Percentiles rank a stretch among this genome's conserved stretches.
These are phyloP conservation scores for Octonoba sinensis DNA, from an alignment of 2,888 invertebrate species.

Conservation along the genomic window DNA sequence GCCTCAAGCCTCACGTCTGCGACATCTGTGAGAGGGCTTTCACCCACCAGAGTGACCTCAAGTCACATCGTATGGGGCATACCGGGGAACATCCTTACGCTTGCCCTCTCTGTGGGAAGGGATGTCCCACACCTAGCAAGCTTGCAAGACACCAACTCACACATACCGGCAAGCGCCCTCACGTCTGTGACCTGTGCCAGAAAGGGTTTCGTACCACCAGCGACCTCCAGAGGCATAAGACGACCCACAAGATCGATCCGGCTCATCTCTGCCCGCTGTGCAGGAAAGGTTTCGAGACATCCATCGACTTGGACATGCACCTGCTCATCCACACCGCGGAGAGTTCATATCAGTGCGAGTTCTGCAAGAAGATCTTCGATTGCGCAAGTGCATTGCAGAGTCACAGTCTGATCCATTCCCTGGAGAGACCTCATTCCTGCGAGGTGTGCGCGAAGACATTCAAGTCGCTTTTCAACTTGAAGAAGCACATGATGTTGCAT, in stretches of 20 bases:
- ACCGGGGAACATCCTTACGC: conserved; percentile 14
- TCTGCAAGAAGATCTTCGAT: conserved; percentile 8
- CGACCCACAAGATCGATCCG: conserved; percentile 1
- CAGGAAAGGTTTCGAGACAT: conserved; percentile 7
- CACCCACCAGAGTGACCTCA: conserved; percentile 12
- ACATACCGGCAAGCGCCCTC: conserved; percentile 20
- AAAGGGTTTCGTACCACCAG: conserved; percentile 13
- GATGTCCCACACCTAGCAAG: conserved; percentile 21
- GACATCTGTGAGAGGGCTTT: conserved; percentile 12
- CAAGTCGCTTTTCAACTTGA: conserved; percentile 13
- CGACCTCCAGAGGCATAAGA: conserved; percentile 13
- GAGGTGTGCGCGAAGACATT: conserved; percentile 7
- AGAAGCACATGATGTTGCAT: conserved; percentile 13
- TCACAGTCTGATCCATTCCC: conserved; percentile 17
- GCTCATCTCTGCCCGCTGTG: not conserved
- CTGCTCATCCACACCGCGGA: not conserved
- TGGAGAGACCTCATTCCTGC: conserved; percentile 8
- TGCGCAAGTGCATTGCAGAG: conserved; percentile 2
- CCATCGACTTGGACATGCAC: conserved; percentile 16
- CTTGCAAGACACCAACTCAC: conserved; percentile 9
- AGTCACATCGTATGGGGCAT: conserved; percentile 2
- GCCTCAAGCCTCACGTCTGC: conserved; percentile 3
- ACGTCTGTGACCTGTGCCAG: conserved; percentile 10
- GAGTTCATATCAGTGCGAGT: conserved; percentile 8
- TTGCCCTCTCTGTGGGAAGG: conserved; percentile 5